Evolutionary conservation across 1,140 invertebrate species (phyloP), one percentile per base, ranked within the genome.

Genomic region (Venustaconcha ellipsiformis): DNA sequence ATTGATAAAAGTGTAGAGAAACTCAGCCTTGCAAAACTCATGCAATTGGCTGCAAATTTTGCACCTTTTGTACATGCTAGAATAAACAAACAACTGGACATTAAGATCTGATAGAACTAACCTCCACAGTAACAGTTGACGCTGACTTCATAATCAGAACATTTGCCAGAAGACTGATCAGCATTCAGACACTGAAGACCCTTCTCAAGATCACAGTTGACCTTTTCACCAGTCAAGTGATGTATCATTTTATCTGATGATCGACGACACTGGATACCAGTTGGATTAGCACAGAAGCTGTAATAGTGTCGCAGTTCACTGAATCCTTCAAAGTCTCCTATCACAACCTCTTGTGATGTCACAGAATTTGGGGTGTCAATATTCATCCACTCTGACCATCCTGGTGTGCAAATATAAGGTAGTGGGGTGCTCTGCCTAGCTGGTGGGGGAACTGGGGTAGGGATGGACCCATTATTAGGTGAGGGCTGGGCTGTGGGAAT

Each of bases 181-280:
- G 56, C 67, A 67, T 80, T 79, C 6, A 78, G 55, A 67, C 81
- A 83, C 56, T 72, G 57, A 13, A 83, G 60, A 26, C 81, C 81
- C 17, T 64, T 67, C 8, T 56, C 57, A 15, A 81, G 62, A 23
- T 76, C 67, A 58, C 81, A 90, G 14, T 78, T 67, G 14, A 87
- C 78, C 13, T 72, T 80, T 6, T 78, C 67, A 65, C 89, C 83
- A 17, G 93, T 93, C 74, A 93, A 92, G 83, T 94, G 94, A 1
- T 92, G 90, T 2, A 90, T 88, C 67, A 92, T 88, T 74, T 94
- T 92, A 0, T 90, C 91, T 0, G 88, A 88, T 2, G 93, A 92
- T 0, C 93, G 93, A 48, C 95, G 91, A 81, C 95, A 96, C 87
- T 93, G 92, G 72, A 96, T 94, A 60, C 93, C 91, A 2, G 88